Evolutionary conservation across 2,113 vertebrate species (phyloP).

Genomic region (Larimichthys crocea): DNA sequence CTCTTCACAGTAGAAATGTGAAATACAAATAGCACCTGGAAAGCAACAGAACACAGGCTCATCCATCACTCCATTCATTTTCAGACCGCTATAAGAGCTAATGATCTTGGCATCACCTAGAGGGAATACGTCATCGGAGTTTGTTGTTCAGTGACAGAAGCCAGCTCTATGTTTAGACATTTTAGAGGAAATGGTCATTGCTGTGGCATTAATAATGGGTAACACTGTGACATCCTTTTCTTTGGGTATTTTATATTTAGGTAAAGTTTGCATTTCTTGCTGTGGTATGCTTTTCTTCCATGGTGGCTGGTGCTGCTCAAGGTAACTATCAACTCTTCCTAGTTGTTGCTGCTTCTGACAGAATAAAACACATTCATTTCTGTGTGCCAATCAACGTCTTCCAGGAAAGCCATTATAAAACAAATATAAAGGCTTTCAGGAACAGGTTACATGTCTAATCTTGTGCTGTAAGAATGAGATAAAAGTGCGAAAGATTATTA

Average conservation of each 20-base stretch:
- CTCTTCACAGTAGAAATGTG: slow-evolving; percentile 1
- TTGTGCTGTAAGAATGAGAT: not conserved
- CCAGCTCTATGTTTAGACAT: slow-evolving; percentile 3
- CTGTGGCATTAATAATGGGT: not conserved
- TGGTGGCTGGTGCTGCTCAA: not conserved
- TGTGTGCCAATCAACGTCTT: not conserved
- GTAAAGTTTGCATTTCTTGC: not conserved
- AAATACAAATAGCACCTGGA: slow-evolving; percentile 21
- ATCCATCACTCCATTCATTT: slow-evolving; percentile 24
- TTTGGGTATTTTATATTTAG: not conserved
- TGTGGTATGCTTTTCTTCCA: not conserved
- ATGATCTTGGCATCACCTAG: slow-evolving; percentile 2
- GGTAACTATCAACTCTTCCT: not conserved
- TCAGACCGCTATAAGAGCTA: slow-evolving; percentile 11
- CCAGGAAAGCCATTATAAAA: not conserved
- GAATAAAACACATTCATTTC: not conserved
- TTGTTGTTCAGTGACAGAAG: not conserved
- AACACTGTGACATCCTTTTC: not conserved
- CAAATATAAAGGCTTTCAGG: not conserved
- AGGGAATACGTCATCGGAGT: slow-evolving; percentile 22
- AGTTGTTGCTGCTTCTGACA: not conserved
- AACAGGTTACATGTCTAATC: not conserved
- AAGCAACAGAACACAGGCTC: slow-evolving; percentile 15
- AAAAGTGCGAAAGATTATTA: slow-evolving; percentile 3
- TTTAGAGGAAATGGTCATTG: not conserved